These are phyloP conservation scores for Ochlodes sylvanus DNA, from an alignment of 2,888 invertebrate species.

Conservation along the genomic window DNA sequence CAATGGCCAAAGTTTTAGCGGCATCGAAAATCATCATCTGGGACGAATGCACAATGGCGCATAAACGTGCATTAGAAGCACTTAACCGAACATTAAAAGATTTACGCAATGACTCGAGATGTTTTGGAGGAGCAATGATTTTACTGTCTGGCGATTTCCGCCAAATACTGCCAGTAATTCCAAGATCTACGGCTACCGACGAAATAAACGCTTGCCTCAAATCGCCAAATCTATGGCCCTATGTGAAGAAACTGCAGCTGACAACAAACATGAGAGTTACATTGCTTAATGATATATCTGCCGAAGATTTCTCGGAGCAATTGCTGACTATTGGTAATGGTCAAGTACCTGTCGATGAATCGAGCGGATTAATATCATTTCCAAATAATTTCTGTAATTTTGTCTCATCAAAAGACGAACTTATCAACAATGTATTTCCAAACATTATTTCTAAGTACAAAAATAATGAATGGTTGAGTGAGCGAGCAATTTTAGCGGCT, in stretches of 20 bases:
- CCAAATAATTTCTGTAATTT: conserved; percentile 53
- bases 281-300: conserved; percentile 45
- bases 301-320: conserved; percentile 54
- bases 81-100: conserved; percentile 43
- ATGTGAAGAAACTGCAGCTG: conserved; percentile 41
- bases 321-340: conserved; percentile 54
- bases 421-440: conserved; percentile 38
- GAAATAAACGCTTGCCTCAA: conserved; percentile 35
- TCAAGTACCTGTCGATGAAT: conserved; percentile 43
- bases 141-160: conserved; percentile 44
- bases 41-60: conserved; percentile 23
- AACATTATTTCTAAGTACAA: conserved; percentile 33
- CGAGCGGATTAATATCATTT: conserved; percentile 46
- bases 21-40: neutral
- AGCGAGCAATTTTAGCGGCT: conserved; percentile 48
- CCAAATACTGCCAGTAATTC: conserved; percentile 43
- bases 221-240: conserved; percentile 25
- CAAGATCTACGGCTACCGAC: conserved; percentile 38
- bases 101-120: conserved; percentile 41
- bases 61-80: conserved; percentile 38
- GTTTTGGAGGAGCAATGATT: conserved; percentile 41
- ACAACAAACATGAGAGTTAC: conserved; percentile 39
- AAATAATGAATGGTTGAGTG: conserved; percentile 44
- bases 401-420: conserved; percentile 42
- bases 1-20: conserved; percentile 7